These are phyloP conservation scores for Drosophila testacea DNA, from an alignment of 2,888 invertebrate genomes.

Conservation along the genomic window DNA sequence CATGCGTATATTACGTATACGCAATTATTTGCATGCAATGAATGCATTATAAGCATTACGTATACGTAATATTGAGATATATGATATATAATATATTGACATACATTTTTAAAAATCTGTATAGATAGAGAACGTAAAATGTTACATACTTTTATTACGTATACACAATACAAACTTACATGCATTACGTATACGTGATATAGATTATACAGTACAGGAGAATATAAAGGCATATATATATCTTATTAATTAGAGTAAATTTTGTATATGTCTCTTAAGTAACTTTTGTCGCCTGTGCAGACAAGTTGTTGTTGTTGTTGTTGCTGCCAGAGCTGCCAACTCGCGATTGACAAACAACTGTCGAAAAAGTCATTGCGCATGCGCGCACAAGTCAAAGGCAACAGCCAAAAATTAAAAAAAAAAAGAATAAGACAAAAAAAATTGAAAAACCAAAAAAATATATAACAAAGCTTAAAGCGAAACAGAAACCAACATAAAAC, in stretches of 20 bases:
- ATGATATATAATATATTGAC: background rate
- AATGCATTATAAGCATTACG: background rate
- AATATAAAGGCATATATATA: no score
- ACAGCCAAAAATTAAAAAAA: constrained; percentile 22
- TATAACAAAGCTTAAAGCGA: constrained; percentile 35
- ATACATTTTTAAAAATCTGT: background rate
- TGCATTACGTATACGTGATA: no score
- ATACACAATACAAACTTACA: no score
- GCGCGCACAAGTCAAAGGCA: constrained; percentile 72
- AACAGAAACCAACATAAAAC: constrained; percentile 32
- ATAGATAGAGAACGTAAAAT: no score
- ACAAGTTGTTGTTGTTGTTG: constrained; percentile 13
- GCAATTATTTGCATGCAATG: no score
- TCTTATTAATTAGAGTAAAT: no score
- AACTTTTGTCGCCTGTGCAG: constrained; percentile 44
- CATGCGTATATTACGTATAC: no score
- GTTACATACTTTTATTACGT: no score
- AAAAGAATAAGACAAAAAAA: constrained; percentile 15
- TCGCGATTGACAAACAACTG: constrained; percentile 73
- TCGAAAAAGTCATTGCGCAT: constrained; percentile 78
- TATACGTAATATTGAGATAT: background rate
- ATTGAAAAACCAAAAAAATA: constrained; percentile 30
- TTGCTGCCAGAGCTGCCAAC: constrained; percentile 36
- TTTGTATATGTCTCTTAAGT: background rate
- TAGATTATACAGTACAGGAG: no score